A percentile compares a stretch with the other conserved stretches of the same genome.
Conservation (phyloP, 2,797 vertebrate species). For the Enteromius thamalakanensis region DNA sequence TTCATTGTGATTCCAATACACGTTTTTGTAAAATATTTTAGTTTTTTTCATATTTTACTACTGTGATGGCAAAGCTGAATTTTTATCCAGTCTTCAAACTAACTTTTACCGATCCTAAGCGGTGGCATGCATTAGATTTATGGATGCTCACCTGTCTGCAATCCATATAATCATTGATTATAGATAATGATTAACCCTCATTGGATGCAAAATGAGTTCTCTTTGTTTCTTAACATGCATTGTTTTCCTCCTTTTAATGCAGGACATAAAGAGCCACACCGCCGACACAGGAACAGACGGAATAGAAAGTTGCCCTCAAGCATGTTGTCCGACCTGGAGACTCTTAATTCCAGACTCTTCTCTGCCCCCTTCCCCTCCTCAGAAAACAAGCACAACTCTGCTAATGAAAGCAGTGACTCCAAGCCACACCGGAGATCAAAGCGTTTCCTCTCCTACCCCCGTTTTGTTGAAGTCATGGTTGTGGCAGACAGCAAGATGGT, state of each 20-base stretch:
- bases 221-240: neutral
- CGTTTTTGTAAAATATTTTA: neutral
- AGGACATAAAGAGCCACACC: slow-evolving; percentile 84
- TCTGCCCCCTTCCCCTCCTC: slow-evolving; percentile 69
- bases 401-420: slow-evolving; percentile 75
- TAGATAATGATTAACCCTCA: slow-evolving; percentile 63
- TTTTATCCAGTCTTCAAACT: neutral
- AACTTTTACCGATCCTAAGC: neutral
- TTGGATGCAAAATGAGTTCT: slow-evolving; percentile 52
- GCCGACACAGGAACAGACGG: slow-evolving; percentile 76
- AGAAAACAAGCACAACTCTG: slow-evolving; percentile 68
- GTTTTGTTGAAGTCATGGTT: slow-evolving; percentile 98
- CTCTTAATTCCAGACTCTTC: slow-evolving; percentile 75
- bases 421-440: slow-evolving; percentile 89
- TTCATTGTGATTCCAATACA: slow-evolving; percentile 39
- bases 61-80: neutral
- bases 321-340: slow-evolving; percentile 79
- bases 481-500: slow-evolving; percentile 98
- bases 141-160: slow-evolving; percentile 49
- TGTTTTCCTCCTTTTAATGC: slow-evolving; percentile 33
- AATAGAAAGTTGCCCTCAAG: slow-evolving; percentile 69
- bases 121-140: neutral
- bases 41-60: neutral
- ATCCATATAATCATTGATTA: slow-evolving; percentile 66
- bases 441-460: slow-evolving; percentile 96